Evolutionary conservation across 2,113 vertebrate genomes (phyloP).

Genomic region (Hypocryptadius cinnamomeus): DNA sequence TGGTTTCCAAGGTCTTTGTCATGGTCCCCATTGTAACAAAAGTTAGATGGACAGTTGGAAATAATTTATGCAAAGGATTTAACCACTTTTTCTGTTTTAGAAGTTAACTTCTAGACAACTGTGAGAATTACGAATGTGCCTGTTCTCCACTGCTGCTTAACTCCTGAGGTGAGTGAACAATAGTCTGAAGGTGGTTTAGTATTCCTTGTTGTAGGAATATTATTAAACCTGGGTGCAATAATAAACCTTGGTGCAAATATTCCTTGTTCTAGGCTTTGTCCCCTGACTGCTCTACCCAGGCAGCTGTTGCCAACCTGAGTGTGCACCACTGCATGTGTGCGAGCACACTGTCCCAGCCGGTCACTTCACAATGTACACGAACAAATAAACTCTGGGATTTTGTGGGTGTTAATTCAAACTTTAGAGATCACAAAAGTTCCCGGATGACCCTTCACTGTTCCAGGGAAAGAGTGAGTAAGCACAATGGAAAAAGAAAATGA

Average conservation of each 20-base stretch:
- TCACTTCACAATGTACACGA: neutral
- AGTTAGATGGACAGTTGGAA: neutral
- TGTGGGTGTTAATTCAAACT: neutral
- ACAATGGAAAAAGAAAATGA: neutral
- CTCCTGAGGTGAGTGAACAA: neutral
- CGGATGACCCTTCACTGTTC: neutral
- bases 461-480: neutral
- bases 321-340: neutral
- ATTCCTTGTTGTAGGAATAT: neutral
- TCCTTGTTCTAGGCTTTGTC: neutral
- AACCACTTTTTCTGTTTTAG: neutral
- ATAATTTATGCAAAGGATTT: neutral
- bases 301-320: neutral
- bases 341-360: neutral
- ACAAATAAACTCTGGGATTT: neutral
- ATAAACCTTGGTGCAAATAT: neutral
- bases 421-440: neutral
- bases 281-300: neutral
- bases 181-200: neutral
- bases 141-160: neutral
- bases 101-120: neutral
- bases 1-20: conserved; percentile 46
- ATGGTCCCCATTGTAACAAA: neutral
- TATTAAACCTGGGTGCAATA: neutral
- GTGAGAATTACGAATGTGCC: neutral